Conservation (phyloP, 2,888 invertebrate genomes). For the Melanostoma scalare region DNA sequence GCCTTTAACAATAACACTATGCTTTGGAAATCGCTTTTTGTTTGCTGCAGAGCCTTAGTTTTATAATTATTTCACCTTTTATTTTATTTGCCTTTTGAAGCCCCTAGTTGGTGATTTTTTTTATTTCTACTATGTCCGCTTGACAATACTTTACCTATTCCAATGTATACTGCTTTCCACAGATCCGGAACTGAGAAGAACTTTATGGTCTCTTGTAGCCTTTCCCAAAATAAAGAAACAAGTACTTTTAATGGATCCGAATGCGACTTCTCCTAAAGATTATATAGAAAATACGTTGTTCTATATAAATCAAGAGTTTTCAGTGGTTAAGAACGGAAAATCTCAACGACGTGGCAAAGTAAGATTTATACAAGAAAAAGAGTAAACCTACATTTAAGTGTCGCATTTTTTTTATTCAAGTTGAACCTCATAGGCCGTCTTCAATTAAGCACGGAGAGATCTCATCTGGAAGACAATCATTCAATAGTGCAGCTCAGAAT, state of each 20-base stretch:
- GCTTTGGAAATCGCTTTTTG: no score
- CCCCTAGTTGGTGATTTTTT: no score
- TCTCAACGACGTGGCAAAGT: slow-evolving; percentile 95
- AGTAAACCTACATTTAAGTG: not conserved
- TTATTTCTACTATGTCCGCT: no score
- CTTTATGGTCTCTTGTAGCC: slow-evolving; percentile 97
- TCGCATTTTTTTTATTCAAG: slow-evolving; percentile 76
- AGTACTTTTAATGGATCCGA: slow-evolving; percentile 91
- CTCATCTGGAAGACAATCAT: slow-evolving; percentile 98
- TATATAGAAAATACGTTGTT: slow-evolving; percentile 96
- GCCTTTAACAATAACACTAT: no score
- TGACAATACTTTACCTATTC: no score
- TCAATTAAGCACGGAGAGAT: slow-evolving; percentile 96
- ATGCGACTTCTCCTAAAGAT: slow-evolving; percentile 94
- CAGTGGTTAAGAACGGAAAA: slow-evolving; percentile 96
- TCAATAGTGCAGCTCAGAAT: slow-evolving; percentile 98
- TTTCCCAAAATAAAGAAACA: slow-evolving; percentile 98
- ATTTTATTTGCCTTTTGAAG: no score
- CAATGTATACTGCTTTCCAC: not conserved
- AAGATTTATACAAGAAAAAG: slow-evolving; percentile 21
- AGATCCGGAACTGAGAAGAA: slow-evolving; percentile 95
- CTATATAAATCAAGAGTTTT: slow-evolving; percentile 99
- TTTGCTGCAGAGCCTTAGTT: no score
- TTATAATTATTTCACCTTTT: no score
- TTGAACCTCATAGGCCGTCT: slow-evolving; percentile 97